Percentiles rank a stretch among this genome's conserved stretches.
These are phyloP conservation scores for Orchestes rusci DNA, from an alignment of 2,888 invertebrate genomes.

Conservation along the genomic window DNA sequence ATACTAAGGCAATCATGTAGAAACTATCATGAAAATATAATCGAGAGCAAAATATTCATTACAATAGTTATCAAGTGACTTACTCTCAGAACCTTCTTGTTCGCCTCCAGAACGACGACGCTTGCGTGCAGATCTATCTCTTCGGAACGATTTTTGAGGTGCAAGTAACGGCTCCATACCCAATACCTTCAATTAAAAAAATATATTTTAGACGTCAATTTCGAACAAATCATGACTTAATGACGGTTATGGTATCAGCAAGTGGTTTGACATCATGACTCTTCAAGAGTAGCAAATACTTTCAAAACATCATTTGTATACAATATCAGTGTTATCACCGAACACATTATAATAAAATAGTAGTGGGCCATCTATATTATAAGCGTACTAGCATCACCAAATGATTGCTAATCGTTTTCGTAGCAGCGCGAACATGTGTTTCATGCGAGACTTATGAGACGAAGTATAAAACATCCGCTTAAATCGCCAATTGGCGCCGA, in stretches of 20 bases:
- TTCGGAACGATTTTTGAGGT: constrained; percentile 66
- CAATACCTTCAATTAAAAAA: constrained; percentile 50
- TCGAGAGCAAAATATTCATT: too few relatives aligned
- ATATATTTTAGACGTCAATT: background rate
- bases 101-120: constrained; percentile 75
- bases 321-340: too few relatives aligned
- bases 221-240: background rate
- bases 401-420: too few relatives aligned
- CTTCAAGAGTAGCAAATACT: constrained; percentile 10
- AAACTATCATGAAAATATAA: too few relatives aligned
- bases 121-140: constrained; percentile 71
- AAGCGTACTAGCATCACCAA: too few relatives aligned
- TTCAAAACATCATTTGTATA: constrained; percentile 7
- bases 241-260: background rate
- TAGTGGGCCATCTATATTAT: too few relatives aligned
- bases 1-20: too few relatives aligned
- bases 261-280: constrained; percentile 2
- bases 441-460: too few relatives aligned
- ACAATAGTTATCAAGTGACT: too few relatives aligned
- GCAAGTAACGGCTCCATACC: constrained; percentile 82
- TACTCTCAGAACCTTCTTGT: constrained; percentile 55
- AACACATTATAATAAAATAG: too few relatives aligned
- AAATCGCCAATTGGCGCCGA: background rate
- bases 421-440: too few relatives aligned
- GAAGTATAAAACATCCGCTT: too few relatives aligned